Evolutionary conservation across 2,888 invertebrate genomes (phyloP), one percentile per base, ranked within the genome.

Genomic region (Ormyrus thymus): DNA sequence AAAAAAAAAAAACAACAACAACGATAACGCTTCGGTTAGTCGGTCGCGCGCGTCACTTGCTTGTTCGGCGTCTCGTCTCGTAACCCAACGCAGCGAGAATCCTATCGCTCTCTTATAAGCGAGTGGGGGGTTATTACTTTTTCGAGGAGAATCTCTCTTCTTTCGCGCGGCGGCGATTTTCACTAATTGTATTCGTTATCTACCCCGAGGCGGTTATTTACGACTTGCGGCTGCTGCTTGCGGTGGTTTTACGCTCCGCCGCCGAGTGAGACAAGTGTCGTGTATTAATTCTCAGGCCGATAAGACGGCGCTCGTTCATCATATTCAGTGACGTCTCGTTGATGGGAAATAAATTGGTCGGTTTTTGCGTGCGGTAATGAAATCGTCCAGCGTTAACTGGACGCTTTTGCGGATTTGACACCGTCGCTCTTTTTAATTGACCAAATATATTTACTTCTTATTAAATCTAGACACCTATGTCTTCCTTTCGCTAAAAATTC

Each of bases 21-120:
- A 55, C 5, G 62, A 72, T 72, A 72, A 72, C 62, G 53, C 51
- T 55, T 72, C 62, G 50, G 62, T 62, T 62, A 72, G 72, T 72
- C 72, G 72, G 62, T 72, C 53, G 62, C 72, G 61, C 29, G 50
- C 10, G 15, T 10, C 15, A 0, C 6, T 43, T 13, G 4, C 29
- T 29, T 29, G 29, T 29, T 29, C 29, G 29, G 29, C 29, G 29
- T 29, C 29, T 29, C 29, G 29, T 29, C 29, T 2, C 43, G 43
- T 61, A 29, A 50, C n/a, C 51, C 66, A 66, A 53, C 69, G 48
- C 29, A 29, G 4, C 29, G 29, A 29, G 29, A 29, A 29, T 29
- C 29, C 29, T 29, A 29, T 29, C 29, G 29, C 29, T 29, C 29
- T 29, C 29, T 29, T 29, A 1, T 29, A 29, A 29, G 29, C 4